Conservation (phyloP, 2,888 invertebrate species). For the Smittia sp. region DNA sequence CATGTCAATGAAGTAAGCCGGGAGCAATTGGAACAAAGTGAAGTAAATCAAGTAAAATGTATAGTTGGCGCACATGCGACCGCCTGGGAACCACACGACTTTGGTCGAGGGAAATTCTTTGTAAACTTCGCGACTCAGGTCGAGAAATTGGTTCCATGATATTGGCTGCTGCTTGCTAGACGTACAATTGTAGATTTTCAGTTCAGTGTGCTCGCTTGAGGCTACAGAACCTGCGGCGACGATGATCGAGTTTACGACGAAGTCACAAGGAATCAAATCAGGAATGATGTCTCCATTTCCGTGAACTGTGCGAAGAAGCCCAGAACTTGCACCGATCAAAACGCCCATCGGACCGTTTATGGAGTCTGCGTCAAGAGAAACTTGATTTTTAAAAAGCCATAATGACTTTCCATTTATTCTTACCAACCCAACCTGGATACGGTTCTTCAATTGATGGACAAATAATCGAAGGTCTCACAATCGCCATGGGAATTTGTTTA, state of each 20-base stretch:
- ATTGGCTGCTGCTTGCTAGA: conserved; percentile 58
- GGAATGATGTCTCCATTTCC: conserved; percentile 53
- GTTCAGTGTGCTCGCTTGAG: conserved; percentile 47
- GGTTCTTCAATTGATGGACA: conserved; percentile 44
- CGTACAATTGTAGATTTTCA: conserved; percentile 58
- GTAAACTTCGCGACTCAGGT: conserved; percentile 44
- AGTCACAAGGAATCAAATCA: conserved; percentile 59
- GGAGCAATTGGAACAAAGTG: conserved; percentile 57
- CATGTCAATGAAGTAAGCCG: conserved; percentile 58
- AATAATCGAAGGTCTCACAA: conserved; percentile 44
- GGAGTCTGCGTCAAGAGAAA: not conserved
- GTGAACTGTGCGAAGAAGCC: conserved; percentile 56
- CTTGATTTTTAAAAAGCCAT: not conserved
- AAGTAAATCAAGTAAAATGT: conserved; percentile 54
- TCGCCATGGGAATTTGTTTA: conserved; percentile 54
- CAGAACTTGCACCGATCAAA: conserved; percentile 51
- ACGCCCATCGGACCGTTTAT: conserved; percentile 57
- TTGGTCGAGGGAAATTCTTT: conserved; percentile 54
- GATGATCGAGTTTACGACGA: conserved; percentile 56
- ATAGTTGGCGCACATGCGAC: conserved; percentile 48
- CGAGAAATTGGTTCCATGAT: conserved; percentile 57
- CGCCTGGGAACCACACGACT: conserved; percentile 53
- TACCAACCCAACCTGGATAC: conserved; percentile 57
- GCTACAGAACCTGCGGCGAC: conserved; percentile 52
- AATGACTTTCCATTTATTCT: too few species aligned